These are phyloP conservation scores for Acleris literana DNA, from an alignment of 2,888 invertebrate genomes.

Conservation along the genomic window DNA sequence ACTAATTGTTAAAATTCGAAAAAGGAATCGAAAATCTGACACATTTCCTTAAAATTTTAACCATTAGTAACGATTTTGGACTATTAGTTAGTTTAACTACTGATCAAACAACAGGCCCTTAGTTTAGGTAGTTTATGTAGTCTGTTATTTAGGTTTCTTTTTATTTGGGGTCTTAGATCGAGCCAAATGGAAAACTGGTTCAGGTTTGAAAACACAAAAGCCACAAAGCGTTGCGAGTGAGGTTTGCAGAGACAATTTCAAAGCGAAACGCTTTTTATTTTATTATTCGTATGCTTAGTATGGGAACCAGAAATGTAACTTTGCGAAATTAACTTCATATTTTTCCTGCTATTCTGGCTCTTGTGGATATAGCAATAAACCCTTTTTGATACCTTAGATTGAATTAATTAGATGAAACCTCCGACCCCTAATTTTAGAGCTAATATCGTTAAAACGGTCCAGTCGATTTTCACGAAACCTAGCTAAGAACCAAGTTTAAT, in stretches of 20 bases:
- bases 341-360: neutral
- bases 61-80: too few relatives aligned
- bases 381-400: neutral
- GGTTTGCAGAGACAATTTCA: slow-evolving; percentile 46
- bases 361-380: neutral
- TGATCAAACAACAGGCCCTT: too few relatives aligned
- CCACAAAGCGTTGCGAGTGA: slow-evolving; percentile 42
- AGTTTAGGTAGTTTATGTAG: too few relatives aligned
- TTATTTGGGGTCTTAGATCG: neutral
- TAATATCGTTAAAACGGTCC: too few relatives aligned
- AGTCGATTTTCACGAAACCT: too few relatives aligned
- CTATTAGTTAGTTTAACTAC: too few relatives aligned
- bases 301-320: slow-evolving; percentile 26
- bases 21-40: too few relatives aligned
- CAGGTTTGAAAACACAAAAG: slow-evolving; percentile 42
- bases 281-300: slow-evolving; percentile 42
- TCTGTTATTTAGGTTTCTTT: too few relatives aligned
- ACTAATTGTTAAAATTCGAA: too few relatives aligned
- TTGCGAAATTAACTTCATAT: slow-evolving; percentile 9
- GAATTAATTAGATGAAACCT: neutral
- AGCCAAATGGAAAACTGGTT: slow-evolving; percentile 39
- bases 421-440: too few relatives aligned
- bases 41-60: too few relatives aligned
- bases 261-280: slow-evolving; percentile 40
- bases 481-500: too few relatives aligned